Base-by-base conservation (phyloP, 2,797 vertebrate species). In the Oreortyx pictus region DNA sequence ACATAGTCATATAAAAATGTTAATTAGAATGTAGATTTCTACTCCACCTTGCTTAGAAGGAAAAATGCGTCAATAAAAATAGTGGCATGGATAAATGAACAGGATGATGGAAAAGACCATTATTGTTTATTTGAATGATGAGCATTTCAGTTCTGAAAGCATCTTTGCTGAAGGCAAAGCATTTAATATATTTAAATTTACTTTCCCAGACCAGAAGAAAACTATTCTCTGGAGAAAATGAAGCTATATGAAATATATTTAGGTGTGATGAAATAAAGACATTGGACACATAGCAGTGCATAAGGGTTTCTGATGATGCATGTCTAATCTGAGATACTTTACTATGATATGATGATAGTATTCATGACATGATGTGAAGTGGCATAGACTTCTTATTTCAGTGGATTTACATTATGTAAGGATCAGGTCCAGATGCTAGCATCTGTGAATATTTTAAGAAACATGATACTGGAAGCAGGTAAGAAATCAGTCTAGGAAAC, bases 51-150 rank as follows among this genome's bases (percentile, higher is more conserved):
- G 77, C 86, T 91, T 82, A 91, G 81, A 96, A 93, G 78, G 65
- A 84, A 81, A 80, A 89, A 84, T 5, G 2, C 70, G 78, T 86
- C 83, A 96, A 87, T 90, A 94, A 94, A 95, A 86, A 72, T 71
- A 82, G 62, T 90, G 64, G 25, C 86, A 82, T 67, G 41, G 82
- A 65, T 94, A 94, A 89, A 93, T 79, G 82, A 94, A 87, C 73
- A 96, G 59, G 67, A 91, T 97, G 93, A 95, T 94, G 75, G 86
- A 75, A 92, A 82, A 93, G 92, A 87, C 2, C 79, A 92, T 93
- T 81, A 93, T 91, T n/a, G 41, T 91, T 81, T 96, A 67, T 86
- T 91, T 97, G 88, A 96, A 88, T 95, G 91, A 94, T 87, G 89
- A 88, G 86, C 89, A 89, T 89, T 94, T 49, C 81, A 91, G 70